phyloP scores from a whole-genome alignment of 2,888 invertebrate genomes.

The Acanthococcus lagerstroemiae region DNA sequence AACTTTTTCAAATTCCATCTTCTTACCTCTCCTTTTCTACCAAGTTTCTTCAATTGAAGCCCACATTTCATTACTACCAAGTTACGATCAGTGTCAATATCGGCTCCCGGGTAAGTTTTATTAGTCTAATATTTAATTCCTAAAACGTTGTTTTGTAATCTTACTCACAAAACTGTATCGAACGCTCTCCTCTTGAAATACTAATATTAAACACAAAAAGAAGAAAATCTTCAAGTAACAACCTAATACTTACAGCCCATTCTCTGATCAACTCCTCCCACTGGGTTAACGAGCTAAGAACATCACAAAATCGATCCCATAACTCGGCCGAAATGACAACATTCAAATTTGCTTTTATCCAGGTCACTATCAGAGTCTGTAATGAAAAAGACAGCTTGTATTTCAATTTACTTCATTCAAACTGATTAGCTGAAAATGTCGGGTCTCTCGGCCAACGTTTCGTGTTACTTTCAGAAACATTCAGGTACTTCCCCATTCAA shows the following conservation, averaged over 20 bases:
- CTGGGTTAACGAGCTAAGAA: slow-evolving; percentile 76
- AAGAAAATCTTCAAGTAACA: background rate
- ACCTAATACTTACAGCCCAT: slow-evolving; percentile 68
- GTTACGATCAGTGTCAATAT: too few relatives aligned
- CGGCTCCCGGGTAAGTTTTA: too few relatives aligned
- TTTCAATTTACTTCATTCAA: slow-evolving; percentile 2
- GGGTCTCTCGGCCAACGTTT: background rate
- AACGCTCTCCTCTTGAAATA: too few relatives aligned
- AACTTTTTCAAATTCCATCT: too few relatives aligned
- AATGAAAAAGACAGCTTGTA: slow-evolving; percentile 43
- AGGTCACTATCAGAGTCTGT: slow-evolving; percentile 91
- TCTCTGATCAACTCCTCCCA: slow-evolving; percentile 92
- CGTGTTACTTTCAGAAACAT: background rate
- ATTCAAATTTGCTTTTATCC: slow-evolving; percentile 95
- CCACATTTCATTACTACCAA: too few relatives aligned
- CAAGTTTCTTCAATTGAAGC: too few relatives aligned
- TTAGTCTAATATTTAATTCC: too few relatives aligned
- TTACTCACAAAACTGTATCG: too few relatives aligned
- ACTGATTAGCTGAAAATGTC: too few relatives aligned
- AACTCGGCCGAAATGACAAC: slow-evolving; percentile 77
- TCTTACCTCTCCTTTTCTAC: too few relatives aligned
- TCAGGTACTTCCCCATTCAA: background rate
- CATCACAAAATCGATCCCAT: slow-evolving; percentile 87
- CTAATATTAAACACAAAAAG: background rate
- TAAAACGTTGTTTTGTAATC: too few relatives aligned